Base-by-base conservation (phyloP, 1,140 invertebrate genomes). In the Drosophila pectinifera region DNA sequence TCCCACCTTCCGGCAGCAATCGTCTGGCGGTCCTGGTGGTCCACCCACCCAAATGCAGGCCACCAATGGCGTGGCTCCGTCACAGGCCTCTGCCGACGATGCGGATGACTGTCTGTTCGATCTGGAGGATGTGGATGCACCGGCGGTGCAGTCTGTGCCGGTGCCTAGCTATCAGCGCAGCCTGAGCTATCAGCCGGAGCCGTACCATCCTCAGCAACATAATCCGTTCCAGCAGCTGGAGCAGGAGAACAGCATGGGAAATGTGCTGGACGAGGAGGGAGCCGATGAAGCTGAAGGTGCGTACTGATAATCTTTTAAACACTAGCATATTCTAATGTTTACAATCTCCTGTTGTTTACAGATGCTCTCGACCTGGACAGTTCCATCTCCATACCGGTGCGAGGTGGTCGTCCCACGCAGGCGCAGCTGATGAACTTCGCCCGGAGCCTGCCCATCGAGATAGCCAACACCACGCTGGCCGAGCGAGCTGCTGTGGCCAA, bases 241-340 rank as follows among this genome's bases (percentile, higher is more conserved):
- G 39, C 59, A 73, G 41, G 73, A 83, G 34, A 76, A 86, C 58
- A 63, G 80, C 48, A 89, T 92, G 88, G 82, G 81, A 34, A 83
- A 90, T 64, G 62, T 31, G 4, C 64, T 90, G 16, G 79, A 90
- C 53, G 85, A 90, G 7, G 77, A 73, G 22, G 63, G 46, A 22
- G 91, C 91, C 26, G 91, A 86, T n/a, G 88, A 92, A 53, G 91
- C 91, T 10, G 91, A 91, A 56, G 88, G 91, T 92, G 53, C 48
- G 64, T 64, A 0, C 14, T 0, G 11, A 34, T 20, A 18, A 11
- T 5, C 3, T 4, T n/a, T 5, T 3, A 6, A 41, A 8, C 5
- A 10, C 13, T 8, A 18, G 0, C 18, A 22, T 11, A 38, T 10
- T 8, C 1, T 31, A 8, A 6, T 34, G 1, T 16, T 26, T 38